Base-by-base conservation (phyloP, 1,140 invertebrate genomes). In the Xylocopa sonorina region DNA sequence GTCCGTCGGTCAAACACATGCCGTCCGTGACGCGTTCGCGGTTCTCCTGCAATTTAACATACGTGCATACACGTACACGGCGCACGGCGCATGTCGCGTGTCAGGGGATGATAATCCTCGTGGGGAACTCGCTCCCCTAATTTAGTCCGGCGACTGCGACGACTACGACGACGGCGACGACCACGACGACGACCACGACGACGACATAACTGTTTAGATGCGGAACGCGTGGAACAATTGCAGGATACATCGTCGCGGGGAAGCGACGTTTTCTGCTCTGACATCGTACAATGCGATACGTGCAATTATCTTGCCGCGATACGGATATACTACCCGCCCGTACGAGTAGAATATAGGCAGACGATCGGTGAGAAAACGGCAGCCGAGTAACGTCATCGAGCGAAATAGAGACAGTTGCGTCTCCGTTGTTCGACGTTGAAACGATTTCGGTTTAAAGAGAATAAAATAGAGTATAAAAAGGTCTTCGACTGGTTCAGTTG, bases 61-160 rank as follows among this genome's bases (percentile, higher is more conserved):
- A 69, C 69, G 83, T 84, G 53, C 53, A 34, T 27, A 43, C 48
- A 34, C 16, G 5, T 9, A n/a, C 2, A 2, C 14, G 34, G 2
- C 21, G 4, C 21, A 38, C n/a, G 7, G 24, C 16, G 38, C 62
- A 27, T 7, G 18, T 80, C 46, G 82, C 81, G 53, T 80, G 82
- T 83, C 71, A n/a, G 51, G 48, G 76, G 78, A 84, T 77, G 78
- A 84, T 77, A 84, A 84, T 84, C 82, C 82, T 57, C 68, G 69
- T 84, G 57, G 53, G 82, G 68, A 41, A 77, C n/a, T n/a, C 60
- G 63, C n/a, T 84, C 66, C 71, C 78, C 82, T 76, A 80, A 84
- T 84, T 84, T 38, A 24, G 24, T n/a, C 29, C 55, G n/a, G n/a
- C n/a, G n/a, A n/a, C n/a, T n/a, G n/a, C n/a, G n/a, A n/a, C n/a